Evolutionary conservation across 1,140 invertebrate genomes (phyloP).

Genomic region (Zelostemma sp.): DNA sequence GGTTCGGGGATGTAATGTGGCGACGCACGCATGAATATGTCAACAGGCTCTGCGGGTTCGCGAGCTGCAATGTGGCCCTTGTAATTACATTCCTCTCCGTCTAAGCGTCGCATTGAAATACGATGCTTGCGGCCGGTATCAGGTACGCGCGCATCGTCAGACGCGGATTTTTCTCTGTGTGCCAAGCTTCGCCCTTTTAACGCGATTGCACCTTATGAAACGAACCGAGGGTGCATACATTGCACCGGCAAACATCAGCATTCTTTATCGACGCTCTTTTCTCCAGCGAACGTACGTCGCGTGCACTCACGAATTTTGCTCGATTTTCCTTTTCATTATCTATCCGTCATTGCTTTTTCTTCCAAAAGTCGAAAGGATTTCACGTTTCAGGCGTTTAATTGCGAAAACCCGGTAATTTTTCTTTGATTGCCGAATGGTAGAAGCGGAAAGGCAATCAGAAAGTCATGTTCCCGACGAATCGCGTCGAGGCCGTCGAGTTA

Average conservation of each 20-base stretch:
- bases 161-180: conserved; percentile 3
- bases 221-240: conserved; percentile 45
- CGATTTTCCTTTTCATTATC: neutral
- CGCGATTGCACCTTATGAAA: conserved; percentile 37
- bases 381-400: too few species aligned
- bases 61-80: conserved; percentile 42
- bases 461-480: conserved; percentile 38
- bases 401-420: neutral
- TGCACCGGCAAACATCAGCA: conserved; percentile 36
- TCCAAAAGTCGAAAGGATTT: too few species aligned
- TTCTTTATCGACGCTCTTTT: conserved; percentile 15
- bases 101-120: conserved; percentile 41
- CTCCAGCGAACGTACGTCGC: conserved; percentile 5
- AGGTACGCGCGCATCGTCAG: conserved; percentile 14
- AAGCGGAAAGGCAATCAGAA: conserved; percentile 34
- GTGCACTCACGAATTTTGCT: neutral
- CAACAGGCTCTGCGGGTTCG: conserved; percentile 28
- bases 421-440: conserved; percentile 3
- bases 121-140: conserved; percentile 42
- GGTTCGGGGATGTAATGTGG: conserved; percentile 27
- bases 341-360: neutral
- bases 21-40: conserved; percentile 40
- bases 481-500: conserved; percentile 33
- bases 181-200: conserved; percentile 20
- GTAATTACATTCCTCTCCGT: conserved; percentile 47